phyloP scores from a whole-genome alignment of 2,113 vertebrate species.

The Larimichthys crocea region DNA sequence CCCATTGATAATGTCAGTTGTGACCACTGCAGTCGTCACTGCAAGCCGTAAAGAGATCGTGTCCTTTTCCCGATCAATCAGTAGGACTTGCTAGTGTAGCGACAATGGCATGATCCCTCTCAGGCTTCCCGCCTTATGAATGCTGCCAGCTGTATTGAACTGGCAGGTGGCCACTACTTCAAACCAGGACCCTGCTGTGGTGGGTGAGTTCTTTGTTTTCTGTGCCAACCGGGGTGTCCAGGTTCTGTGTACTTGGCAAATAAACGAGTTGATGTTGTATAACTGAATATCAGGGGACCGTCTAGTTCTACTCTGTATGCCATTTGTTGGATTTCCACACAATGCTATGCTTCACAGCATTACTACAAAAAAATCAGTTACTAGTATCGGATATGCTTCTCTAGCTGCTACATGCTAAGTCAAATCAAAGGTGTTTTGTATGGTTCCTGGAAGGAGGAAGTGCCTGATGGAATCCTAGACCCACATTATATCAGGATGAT shows the following conservation, averaged over 20 bases:
- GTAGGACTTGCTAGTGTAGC: neutral
- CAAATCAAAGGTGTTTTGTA: neutral
- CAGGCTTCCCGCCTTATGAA: neutral
- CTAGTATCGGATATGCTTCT: constrained; percentile 1
- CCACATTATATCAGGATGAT: neutral
- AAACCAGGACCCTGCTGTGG: neutral
- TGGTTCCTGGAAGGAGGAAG: neutral
- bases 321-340: neutral
- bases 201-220: neutral
- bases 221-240: neutral
- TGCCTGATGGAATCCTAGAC: neutral
- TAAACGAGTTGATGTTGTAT: neutral
- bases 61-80: neutral
- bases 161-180: neutral
- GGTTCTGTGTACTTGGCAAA: neutral
- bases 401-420: neutral
- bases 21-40: neutral
- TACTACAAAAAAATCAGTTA: neutral
- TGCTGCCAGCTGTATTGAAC: neutral
- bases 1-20: neutral
- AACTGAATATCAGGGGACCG: neutral
- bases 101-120: neutral
- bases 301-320: neutral
- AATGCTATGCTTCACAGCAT: neutral
- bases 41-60: neutral